Conservation (phyloP, 2,113 vertebrate genomes). For the Perccottus glenii region DNA sequence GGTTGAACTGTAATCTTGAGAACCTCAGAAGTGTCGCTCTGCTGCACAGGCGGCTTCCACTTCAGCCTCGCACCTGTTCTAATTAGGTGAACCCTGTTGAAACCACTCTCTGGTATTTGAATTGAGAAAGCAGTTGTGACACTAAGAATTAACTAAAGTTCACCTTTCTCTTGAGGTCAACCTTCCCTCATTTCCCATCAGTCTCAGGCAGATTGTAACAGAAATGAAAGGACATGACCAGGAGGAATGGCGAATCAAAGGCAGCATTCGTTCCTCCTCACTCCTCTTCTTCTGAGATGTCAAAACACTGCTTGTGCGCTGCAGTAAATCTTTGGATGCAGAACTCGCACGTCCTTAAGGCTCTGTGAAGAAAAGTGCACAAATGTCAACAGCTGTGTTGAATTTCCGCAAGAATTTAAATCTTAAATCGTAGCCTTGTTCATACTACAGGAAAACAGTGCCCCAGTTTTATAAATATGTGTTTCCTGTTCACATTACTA, state of each 20-base stretch:
- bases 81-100: slow-evolving; percentile 20
- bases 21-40: slow-evolving; percentile 20
- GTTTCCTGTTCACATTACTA: too few species aligned
- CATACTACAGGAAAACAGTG: not conserved
- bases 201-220: slow-evolving; percentile 18
- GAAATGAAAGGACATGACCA: slow-evolving; percentile 30
- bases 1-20: slow-evolving; percentile 10
- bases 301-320: not conserved
- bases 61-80: slow-evolving; percentile 15
- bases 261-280: not conserved
- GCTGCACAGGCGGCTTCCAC: not conserved
- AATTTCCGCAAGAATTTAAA: too few species aligned
- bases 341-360: not conserved
- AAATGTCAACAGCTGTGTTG: slow-evolving; percentile 17
- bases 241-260: slow-evolving; percentile 12
- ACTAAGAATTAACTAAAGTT: slow-evolving; percentile 38
- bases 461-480: too few species aligned
- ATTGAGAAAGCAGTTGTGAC: slow-evolving; percentile 17
- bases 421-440: not conserved
- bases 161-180: slow-evolving; percentile 22
- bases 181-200: slow-evolving; percentile 16
- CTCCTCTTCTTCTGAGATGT: not conserved
- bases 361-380: slow-evolving; percentile 14
- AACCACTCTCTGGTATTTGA: not conserved
- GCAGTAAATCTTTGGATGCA: not conserved